Conservation (phyloP, 2,113 vertebrate species). For the Capra hircus region DNA sequence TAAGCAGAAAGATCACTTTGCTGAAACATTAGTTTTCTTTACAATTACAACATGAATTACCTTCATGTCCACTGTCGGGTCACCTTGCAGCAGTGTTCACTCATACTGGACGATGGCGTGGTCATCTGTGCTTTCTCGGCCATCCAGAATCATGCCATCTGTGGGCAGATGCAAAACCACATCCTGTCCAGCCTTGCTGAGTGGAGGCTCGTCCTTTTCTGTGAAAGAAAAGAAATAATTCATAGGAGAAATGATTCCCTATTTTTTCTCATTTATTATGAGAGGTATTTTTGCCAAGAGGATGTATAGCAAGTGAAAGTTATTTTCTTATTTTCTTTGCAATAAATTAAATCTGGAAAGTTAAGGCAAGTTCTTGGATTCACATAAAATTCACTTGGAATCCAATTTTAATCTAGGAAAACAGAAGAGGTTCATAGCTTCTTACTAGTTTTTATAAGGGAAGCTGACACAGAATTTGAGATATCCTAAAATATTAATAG, state of each 20-base stretch:
- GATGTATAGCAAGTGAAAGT: background rate
- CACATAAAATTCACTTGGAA: background rate
- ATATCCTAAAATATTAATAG: background rate
- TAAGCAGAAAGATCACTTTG: background rate
- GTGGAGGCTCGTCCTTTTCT: background rate
- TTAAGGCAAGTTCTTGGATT: background rate
- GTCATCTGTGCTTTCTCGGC: conserved; percentile 93
- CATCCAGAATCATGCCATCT: conserved; percentile 92
- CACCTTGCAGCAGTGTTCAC: conserved; percentile 90
- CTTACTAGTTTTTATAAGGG: background rate
- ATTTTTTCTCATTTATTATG: background rate
- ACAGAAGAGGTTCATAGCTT: background rate
- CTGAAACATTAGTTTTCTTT: background rate
- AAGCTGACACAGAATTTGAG: background rate
- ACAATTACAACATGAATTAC: conserved; percentile 70
- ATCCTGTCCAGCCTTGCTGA: background rate
- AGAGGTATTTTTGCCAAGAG: background rate
- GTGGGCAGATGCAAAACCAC: conserved; percentile 81
- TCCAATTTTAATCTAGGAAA: background rate
- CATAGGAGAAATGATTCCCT: background rate
- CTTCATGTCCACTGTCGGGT: conserved; percentile 89
- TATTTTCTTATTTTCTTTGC: background rate
- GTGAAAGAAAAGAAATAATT: background rate
- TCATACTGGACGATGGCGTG: conserved; percentile 87
- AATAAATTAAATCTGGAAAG: background rate